Conservation (phyloP, 2,113 vertebrate species). For the human (Homo sapiens) region DNA sequence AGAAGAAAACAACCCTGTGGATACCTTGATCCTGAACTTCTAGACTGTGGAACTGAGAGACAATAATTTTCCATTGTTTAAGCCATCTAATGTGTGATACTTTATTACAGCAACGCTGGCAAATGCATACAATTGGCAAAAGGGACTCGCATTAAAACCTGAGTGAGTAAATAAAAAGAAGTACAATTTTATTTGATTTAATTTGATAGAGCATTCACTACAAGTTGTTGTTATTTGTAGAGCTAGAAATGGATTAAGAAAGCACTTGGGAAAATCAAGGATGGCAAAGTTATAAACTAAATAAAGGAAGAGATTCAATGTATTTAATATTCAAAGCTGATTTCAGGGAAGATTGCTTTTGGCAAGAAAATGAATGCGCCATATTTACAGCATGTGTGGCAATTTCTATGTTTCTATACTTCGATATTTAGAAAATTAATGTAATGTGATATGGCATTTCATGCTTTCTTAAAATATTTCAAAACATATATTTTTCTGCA, state of each 20-base stretch:
- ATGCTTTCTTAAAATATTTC: slow-evolving; percentile 41
- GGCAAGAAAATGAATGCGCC: neutral
- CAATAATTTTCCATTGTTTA: neutral
- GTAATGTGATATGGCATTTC: slow-evolving; percentile 11
- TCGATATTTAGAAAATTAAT: slow-evolving; percentile 54
- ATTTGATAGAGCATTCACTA: neutral
- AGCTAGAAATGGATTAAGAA: slow-evolving; percentile 25
- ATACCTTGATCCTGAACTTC: neutral
- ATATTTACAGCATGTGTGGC: slow-evolving; percentile 50
- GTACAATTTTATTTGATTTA: neutral
- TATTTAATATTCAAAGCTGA: slow-evolving; percentile 37
- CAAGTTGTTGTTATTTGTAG: neutral
- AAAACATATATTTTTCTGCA: slow-evolving; percentile 35
- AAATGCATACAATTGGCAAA: neutral
- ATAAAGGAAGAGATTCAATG: neutral
- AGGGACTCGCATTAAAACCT: neutral
- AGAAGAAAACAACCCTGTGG: neutral
- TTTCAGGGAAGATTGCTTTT: slow-evolving; percentile 48
- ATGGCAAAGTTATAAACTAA: neutral
- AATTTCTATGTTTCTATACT: slow-evolving; percentile 39
- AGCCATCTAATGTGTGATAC: neutral
- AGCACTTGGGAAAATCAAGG: slow-evolving; percentile 20
- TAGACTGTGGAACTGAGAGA: neutral
- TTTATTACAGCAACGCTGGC: neutral
- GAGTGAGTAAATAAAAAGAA: neutral